Evolutionary conservation across 2,797 vertebrate genomes (phyloP), one percentile per base, ranked within the genome.

Genomic region (Botia kubotai): DNA sequence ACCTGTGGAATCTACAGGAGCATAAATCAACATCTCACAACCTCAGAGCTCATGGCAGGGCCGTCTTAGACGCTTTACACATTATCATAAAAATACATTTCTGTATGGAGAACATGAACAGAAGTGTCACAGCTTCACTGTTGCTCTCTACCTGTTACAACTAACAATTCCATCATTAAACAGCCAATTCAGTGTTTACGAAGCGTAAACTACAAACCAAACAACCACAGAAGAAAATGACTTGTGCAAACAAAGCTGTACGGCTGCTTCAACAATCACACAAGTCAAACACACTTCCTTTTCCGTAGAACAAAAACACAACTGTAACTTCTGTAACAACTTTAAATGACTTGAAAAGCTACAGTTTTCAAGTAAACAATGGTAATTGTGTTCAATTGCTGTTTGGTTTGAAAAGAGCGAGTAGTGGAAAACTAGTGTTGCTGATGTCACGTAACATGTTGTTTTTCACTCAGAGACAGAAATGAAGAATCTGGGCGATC

Each of bases 311-410:
- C 6, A 10, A n/a, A 8, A n/a, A 55, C 17, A 21, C 11, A 3
- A 21, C 19, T 23, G 11, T 12, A 23, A 58, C 19, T 23, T 21
- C 19, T 11, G 10, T 58, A 13, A 58, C 19, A 21, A 11, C 57
- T 58, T 58, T 58, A 12, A 58, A 58, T 23, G 1, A 11, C 55
- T 58, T 23, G 57, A 58, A 19, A 58, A 23, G n/a, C 10, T 21
- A 12, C 19, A 58, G 2, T 58, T 58, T 58, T 14, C 12, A 13
- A 50, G 48, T 13, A 50, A 50, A 12, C 71, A 29, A 14, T 70
- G 62, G 75, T 83, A 75, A 83, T 79, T 74, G 69, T 48, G 63
- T 63, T 57, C 67, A 58, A 73, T 60, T 73, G 52, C 57, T 53
- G 36, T 57, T 21, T 46, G 48, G 48, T 75, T 46, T 14, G 13